Evolutionary conservation across 2,888 invertebrate genomes (phyloP).

Genomic region (Selenia dentaria): DNA sequence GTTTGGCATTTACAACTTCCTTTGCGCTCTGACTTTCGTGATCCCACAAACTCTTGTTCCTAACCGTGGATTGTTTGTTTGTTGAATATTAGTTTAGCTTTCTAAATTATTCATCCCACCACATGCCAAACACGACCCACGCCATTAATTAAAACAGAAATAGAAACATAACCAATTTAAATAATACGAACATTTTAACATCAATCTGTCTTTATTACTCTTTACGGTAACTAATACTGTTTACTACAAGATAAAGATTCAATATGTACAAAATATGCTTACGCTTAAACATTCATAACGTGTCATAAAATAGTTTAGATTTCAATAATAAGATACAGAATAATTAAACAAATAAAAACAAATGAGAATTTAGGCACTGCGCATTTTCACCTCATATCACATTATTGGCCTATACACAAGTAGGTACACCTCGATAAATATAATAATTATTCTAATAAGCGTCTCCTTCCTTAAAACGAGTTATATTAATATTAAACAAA

Average conservation of each 20-base stretch:
- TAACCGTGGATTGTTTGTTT: constrained; percentile 5
- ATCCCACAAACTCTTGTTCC: constrained; percentile 4
- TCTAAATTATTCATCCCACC: not conserved
- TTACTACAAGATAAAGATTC: constrained; percentile 79
- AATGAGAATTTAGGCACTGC: constrained; percentile 82
- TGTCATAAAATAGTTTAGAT: constrained; percentile 55
- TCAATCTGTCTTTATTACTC: constrained; percentile 82
- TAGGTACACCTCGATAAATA: constrained; percentile 54
- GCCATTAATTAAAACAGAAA: not conserved
- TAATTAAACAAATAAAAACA: constrained; percentile 55
- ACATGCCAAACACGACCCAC: not conserved
- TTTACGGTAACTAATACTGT: constrained; percentile 74
- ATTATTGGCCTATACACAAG: constrained; percentile 69
- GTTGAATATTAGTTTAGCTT: not conserved
- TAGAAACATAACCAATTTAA: constrained; percentile 1
- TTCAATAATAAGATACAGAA: constrained; percentile 54
- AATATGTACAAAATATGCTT: constrained; percentile 73
- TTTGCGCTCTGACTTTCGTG: constrained; percentile 14
- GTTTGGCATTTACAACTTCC: constrained; percentile 36
- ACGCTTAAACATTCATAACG: constrained; percentile 48
- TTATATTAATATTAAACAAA: constrained; percentile 57
- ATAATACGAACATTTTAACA: constrained; percentile 53
- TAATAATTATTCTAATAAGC: constrained; percentile 76
- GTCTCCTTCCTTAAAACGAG: constrained; percentile 78
- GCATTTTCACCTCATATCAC: constrained; percentile 79